A percentile compares a stretch with the other conserved stretches of the same genome.
phyloP scores from a whole-genome alignment of 2,797 vertebrate species.

The Mareca penelope region DNA sequence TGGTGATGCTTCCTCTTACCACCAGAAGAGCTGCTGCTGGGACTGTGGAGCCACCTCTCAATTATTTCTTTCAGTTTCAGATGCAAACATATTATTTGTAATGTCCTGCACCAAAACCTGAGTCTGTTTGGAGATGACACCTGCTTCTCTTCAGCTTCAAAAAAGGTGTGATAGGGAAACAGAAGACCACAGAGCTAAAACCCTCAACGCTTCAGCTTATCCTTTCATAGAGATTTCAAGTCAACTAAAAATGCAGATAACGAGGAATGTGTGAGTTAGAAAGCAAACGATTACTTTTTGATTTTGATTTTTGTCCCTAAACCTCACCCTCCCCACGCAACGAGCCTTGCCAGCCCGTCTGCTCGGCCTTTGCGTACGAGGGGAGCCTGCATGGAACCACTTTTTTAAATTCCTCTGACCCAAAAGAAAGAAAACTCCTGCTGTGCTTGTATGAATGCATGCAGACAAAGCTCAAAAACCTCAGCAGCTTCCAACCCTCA shows the following conservation, averaged over 20 bases:
- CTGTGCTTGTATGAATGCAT: slow-evolving; percentile 65
- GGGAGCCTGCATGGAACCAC: slow-evolving; percentile 41
- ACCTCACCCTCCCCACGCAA: neutral
- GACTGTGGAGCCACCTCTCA: slow-evolving; percentile 35
- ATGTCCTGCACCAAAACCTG: neutral
- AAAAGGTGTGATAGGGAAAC: neutral
- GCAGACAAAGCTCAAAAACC: slow-evolving; percentile 58
- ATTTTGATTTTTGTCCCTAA: neutral
- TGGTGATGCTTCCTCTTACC: neutral
- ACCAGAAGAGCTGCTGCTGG: slow-evolving; percentile 23
- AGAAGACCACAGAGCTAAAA: slow-evolving; percentile 17
- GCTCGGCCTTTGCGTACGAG: neutral
- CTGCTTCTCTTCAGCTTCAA: slow-evolving; percentile 28
- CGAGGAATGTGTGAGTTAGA: slow-evolving; percentile 33
- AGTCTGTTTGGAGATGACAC: slow-evolving; percentile 1
- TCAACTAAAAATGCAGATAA: slow-evolving; percentile 26
- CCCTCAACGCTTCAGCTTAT: slow-evolving; percentile 14
- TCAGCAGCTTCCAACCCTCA: slow-evolving; percentile 67
- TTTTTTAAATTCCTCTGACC: slow-evolving; percentile 34
- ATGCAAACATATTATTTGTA: neutral
- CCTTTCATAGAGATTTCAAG: slow-evolving; percentile 32
- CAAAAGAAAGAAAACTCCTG: slow-evolving; percentile 61
- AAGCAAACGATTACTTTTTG: neutral
- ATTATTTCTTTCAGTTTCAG: neutral
- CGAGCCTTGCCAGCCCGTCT: neutral